Evolutionary conservation across 2,888 invertebrate genomes (phyloP).

Genomic region (Tetragonula carbonaria): DNA sequence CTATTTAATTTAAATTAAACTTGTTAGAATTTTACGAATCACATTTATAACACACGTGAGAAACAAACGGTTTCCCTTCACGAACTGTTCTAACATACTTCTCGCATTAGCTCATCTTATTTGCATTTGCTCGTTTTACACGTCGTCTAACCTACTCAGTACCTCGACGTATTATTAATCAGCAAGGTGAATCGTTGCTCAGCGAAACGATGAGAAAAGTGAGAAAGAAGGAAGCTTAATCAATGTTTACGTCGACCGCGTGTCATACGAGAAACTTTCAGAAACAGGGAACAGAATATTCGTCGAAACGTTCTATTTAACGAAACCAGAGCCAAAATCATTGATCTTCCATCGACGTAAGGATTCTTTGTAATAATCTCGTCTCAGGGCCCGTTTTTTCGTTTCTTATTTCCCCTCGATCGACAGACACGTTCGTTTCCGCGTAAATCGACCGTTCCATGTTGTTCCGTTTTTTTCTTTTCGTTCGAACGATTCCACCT

Average conservation of each 20-base stretch:
- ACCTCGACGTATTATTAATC: constrained; percentile 66
- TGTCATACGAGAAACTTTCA: not conserved
- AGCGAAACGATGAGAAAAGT: not conserved
- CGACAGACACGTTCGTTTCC: not conserved
- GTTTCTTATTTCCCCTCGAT: not conserved
- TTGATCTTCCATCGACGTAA: not conserved
- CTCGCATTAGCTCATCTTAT: not conserved
- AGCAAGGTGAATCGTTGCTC: constrained; percentile 46
- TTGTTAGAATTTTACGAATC: too few species aligned
- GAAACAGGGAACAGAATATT: constrained; percentile 2
- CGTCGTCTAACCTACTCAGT: not conserved
- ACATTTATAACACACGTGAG: too few species aligned
- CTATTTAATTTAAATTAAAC: too few species aligned
- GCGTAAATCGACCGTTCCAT: not conserved
- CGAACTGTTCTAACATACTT: not conserved
- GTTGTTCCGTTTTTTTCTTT: not conserved
- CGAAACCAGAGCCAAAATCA: constrained; percentile 25
- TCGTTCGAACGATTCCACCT: not conserved
- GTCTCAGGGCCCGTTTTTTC: not conserved
- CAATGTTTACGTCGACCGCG: constrained; percentile 29
- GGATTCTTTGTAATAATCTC: constrained; percentile 11
- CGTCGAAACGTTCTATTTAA: constrained; percentile 33
- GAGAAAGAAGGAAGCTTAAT: constrained; percentile 16
- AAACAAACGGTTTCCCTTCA: too few species aligned
- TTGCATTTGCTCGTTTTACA: not conserved